Evolutionary conservation across 2,888 invertebrate species (phyloP).

Genomic region (Sceliomorpha sp.): DNA sequence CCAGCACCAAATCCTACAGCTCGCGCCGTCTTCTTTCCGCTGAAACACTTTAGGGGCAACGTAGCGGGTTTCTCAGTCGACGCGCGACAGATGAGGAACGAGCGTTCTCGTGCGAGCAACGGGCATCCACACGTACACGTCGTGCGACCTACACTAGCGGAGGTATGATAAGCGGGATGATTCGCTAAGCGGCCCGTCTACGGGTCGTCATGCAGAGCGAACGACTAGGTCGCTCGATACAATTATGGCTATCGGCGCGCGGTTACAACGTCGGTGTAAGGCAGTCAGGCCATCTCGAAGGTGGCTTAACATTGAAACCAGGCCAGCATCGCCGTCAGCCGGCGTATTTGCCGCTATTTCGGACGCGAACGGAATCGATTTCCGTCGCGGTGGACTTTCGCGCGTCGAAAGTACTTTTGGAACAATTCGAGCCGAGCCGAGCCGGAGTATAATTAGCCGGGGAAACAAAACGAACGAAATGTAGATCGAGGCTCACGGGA

Average conservation of each 20-base stretch:
- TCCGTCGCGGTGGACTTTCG: conserved; percentile 14
- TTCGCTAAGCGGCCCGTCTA: conserved; percentile 59
- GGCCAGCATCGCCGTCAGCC: conserved; percentile 64
- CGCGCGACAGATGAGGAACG: too few species aligned
- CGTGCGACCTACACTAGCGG: too few species aligned
- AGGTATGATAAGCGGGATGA: conserved; percentile 49
- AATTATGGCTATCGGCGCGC: conserved; percentile 59
- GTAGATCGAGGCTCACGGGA: background rate
- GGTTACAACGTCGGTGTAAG: conserved; percentile 42
- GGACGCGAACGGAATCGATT: conserved; percentile 42
- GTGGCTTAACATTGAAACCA: conserved; percentile 70
- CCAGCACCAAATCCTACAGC: too few species aligned
- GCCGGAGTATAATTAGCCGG: background rate
- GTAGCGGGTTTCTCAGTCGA: too few species aligned
- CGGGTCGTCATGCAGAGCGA: conserved; percentile 61
- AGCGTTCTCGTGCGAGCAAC: too few species aligned
- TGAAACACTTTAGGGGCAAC: too few species aligned
- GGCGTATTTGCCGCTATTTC: conserved; percentile 41
- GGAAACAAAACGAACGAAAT: background rate
- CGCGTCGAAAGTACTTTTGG: conserved; percentile 5
- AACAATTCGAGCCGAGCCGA: too few species aligned
- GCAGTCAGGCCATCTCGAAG: conserved; percentile 61
- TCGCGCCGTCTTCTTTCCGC: too few species aligned
- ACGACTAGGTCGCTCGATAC: conserved; percentile 64
- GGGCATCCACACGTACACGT: too few species aligned